Percentiles rank a stretch among this genome's conserved stretches.
Conservation (phyloP, 2,888 invertebrate species). For the Bombylius major region DNA sequence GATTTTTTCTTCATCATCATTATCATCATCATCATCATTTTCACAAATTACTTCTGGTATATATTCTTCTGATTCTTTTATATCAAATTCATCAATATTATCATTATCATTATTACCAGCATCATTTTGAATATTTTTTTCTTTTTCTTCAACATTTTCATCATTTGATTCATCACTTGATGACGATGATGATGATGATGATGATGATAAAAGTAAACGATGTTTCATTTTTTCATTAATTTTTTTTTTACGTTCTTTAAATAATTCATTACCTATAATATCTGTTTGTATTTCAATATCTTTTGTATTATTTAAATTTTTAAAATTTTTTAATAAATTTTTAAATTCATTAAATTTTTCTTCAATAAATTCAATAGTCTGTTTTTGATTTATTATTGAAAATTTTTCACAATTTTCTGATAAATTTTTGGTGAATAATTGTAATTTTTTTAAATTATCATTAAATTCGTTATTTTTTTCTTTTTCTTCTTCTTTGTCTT, state of each 20-base stretch:
- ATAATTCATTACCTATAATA: neutral
- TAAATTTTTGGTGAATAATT: neutral
- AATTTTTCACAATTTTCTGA: neutral
- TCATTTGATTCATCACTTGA: neutral
- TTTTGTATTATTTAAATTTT: neutral
- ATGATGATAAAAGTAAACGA: neutral
- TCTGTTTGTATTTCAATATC: neutral
- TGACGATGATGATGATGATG: neutral
- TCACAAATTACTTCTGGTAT: neutral
- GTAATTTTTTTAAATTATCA: neutral
- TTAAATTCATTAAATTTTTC: neutral
- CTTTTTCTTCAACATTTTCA: neutral
- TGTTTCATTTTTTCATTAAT: constrained; percentile 4
- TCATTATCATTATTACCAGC: neutral
- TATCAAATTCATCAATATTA: neutral
- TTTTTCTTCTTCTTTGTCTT: neutral
- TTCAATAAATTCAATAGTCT: neutral
- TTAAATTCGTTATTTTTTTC: neutral
- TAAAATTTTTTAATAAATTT: neutral
- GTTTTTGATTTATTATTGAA: neutral
- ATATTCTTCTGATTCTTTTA: neutral
- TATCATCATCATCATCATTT: neutral
- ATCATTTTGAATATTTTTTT: constrained; percentile 2
- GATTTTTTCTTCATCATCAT: neutral
- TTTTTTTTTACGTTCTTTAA: neutral